phyloP scores from a whole-genome alignment of 2,113 vertebrate genomes.

The Labrus mixtus region DNA sequence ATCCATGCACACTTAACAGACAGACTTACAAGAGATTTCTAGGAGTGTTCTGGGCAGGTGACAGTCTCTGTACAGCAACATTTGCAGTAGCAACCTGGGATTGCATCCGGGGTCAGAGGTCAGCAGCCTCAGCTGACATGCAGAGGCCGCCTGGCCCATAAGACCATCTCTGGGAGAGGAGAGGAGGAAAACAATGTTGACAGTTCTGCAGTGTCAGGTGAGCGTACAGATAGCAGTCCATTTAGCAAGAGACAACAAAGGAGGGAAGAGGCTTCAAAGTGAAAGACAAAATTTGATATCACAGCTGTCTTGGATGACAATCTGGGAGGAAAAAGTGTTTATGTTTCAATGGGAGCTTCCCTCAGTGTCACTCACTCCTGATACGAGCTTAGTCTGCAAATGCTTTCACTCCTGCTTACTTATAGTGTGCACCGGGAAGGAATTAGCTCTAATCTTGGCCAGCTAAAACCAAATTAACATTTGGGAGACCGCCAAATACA shows the following conservation, averaged over 20 bases:
- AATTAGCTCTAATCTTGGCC: slow-evolving; percentile 91
- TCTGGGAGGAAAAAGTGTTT: slow-evolving; percentile 65
- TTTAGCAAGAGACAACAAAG: slow-evolving; percentile 74
- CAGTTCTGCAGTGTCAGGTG: slow-evolving; percentile 82
- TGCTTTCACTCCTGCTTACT: slow-evolving; percentile 86
- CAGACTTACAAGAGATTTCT: slow-evolving; percentile 88
- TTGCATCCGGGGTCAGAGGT: slow-evolving; percentile 90
- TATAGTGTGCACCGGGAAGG: slow-evolving; percentile 86
- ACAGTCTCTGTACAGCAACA: slow-evolving; percentile 88
- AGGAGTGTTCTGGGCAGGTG: slow-evolving; percentile 89
- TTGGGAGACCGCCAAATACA: slow-evolving; percentile 89
- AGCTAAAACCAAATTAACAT: slow-evolving; percentile 92
- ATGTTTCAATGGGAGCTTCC: slow-evolving; percentile 81
- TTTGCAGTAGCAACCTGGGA: slow-evolving; percentile 89
- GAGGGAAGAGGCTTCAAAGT: slow-evolving; percentile 38
- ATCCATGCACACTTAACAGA: neutral
- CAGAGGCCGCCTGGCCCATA: slow-evolving; percentile 80
- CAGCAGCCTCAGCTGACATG: slow-evolving; percentile 90
- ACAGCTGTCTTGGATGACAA: slow-evolving; percentile 34
- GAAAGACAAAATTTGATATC: slow-evolving; percentile 53
- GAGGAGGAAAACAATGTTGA: slow-evolving; percentile 73
- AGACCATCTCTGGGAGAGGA: slow-evolving; percentile 86
- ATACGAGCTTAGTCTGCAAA: slow-evolving; percentile 84
- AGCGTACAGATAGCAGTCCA: slow-evolving; percentile 70
- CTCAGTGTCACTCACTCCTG: slow-evolving; percentile 85